Base-by-base conservation (phyloP, 2,113 vertebrate species). In the Nothocercus julius region DNA sequence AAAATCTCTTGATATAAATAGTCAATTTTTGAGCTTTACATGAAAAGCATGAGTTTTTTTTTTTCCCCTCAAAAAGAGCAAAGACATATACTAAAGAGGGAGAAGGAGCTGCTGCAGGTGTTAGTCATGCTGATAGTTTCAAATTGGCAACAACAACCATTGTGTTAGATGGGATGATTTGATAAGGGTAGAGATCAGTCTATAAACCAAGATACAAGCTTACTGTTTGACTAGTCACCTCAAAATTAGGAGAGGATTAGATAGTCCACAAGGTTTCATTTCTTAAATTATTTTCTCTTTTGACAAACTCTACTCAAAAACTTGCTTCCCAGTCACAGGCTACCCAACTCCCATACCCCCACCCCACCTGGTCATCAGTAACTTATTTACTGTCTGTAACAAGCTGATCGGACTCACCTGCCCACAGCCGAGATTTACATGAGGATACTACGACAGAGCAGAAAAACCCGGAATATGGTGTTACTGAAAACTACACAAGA, bases 401-500 rank as follows among this genome's bases (percentile, higher is more conserved):
- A 72, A 28, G 25, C 25, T 49, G 16, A 53, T 38, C 9, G 20
- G 34, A 38, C 25, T 28, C 45, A 53, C 47, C 25, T 53, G 17
- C 68, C n/a, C 13, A 19, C 47, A 19, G 24, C 49, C 68, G 32
- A 47, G n/a, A 9, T 34, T 36, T 27, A 38, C 69, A 30, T 13
- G 34, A 17, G 17, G 44, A 10, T 11, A 49, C 49, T 49, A 49
- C 49, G 22, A 49, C 49, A 20, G 40, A 44, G 63, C 8, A 13
- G 40, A 25, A 42, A 13, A 44, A 13, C 12, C 5, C 28, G 34
- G 47, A 72, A 38, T 28, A 53, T 2, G 2, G 20, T 27, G 17
- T 38, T 38, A 38, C 5, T 13, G 4, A 6, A 38, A 28, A 40
- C 21, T 49, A 51, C 1, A 0, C 2, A 5, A 30, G 5, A 8